A percentile compares a stretch with the other conserved stretches of the same genome.
Conservation (phyloP, 2,888 invertebrate species). For the Prosapia bicincta region DNA sequence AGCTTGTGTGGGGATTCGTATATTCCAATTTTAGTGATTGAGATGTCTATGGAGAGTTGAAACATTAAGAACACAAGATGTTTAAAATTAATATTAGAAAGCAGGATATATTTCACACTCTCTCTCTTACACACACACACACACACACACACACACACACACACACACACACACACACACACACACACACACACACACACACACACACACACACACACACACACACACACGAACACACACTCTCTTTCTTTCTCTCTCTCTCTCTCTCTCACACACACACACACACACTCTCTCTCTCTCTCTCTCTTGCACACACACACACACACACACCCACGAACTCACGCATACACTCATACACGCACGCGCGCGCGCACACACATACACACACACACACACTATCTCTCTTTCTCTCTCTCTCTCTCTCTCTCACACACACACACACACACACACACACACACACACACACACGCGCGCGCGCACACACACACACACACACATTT, state of each 20-base stretch:
- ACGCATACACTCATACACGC: background rate
- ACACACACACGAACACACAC: background rate
- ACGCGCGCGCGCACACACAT: background rate
- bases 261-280: background rate
- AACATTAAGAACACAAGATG: no score
- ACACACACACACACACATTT: background rate
- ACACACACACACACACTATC: background rate
- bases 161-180: background rate
- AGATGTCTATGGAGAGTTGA: no score
- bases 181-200: background rate
- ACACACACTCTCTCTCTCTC: background rate
- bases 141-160: background rate
- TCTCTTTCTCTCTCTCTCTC: background rate
- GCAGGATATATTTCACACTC: no score
- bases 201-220: background rate
- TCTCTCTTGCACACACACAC: background rate
- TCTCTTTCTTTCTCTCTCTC: background rate
- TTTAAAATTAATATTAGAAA: no score
- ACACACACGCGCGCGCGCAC: background rate
- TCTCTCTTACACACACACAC: background rate
- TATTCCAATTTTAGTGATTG: no score
- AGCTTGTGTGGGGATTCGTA: no score
- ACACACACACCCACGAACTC: background rate
- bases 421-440: background rate
- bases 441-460: background rate